A percentile compares a stretch with the other conserved stretches of the same genome.
These are phyloP conservation scores for Melanocharis versteri DNA, from an alignment of 2,113 vertebrate species.

Conservation along the genomic window DNA sequence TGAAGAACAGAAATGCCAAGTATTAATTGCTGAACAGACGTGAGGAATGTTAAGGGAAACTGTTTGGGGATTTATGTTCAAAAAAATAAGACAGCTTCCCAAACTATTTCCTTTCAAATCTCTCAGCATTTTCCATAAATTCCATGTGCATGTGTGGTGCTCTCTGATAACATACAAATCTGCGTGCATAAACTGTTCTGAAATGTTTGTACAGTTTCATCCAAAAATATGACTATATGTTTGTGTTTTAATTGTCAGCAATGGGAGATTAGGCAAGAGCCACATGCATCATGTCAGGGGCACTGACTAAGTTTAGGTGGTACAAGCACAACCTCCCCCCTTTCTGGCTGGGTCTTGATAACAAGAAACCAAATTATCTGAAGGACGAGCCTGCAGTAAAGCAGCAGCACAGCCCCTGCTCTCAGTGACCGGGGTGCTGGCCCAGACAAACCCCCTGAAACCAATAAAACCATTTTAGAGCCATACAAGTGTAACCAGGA, in stretches of 20 bases:
- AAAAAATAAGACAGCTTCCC: slow-evolving; percentile 45
- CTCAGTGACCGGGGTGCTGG: accelerated
- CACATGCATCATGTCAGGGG: slow-evolving; percentile 39
- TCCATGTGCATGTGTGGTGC: slow-evolving; percentile 48
- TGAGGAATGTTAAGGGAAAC: slow-evolving; percentile 53
- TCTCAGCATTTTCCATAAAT: slow-evolving; percentile 57
- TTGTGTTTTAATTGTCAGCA: slow-evolving; percentile 51
- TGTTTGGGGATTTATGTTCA: slow-evolving; percentile 50
- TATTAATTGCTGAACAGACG: not conserved
- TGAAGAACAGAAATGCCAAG: not conserved
- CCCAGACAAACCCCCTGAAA: not conserved
- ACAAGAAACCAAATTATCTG: not conserved
- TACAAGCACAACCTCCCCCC: not conserved
- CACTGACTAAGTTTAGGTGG: slow-evolving; percentile 14
- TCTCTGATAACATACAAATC: slow-evolving; percentile 59
- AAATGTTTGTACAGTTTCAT: slow-evolving; percentile 61
- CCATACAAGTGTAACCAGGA: not conserved
- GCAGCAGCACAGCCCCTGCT: not conserved
- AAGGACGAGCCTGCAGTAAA: not conserved
- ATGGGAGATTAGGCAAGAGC: slow-evolving; percentile 28
- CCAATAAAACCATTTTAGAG: not conserved
- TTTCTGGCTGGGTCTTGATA: not conserved
- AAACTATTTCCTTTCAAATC: slow-evolving; percentile 57
- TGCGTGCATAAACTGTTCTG: slow-evolving; percentile 59
- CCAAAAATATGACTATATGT: slow-evolving; percentile 56